Evolutionary conservation across 35 echinoderm and acorn worm species (phyloP), one percentile per base, ranked within the genome.

Genomic region (Holothuria glaberrima): DNA sequence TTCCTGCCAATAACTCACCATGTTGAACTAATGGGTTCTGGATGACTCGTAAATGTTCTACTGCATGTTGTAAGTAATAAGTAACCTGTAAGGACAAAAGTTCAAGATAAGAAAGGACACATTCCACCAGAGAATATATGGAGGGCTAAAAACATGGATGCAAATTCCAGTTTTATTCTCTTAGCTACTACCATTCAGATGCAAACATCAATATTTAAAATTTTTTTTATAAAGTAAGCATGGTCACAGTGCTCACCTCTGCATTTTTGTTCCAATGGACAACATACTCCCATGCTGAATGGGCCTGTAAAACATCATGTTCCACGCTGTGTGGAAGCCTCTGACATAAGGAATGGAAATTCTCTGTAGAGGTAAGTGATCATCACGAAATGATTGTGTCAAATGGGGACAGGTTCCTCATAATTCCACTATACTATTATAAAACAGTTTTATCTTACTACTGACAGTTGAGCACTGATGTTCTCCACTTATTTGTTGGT

Each of bases 251-350:
- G 50, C 50, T 36, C 86, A 98, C 95, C 95, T 98, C 95, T 34
- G 95, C 72, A 86, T 86, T 92, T 82, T 98, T 98, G 61, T 98
- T 98, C 95, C 95, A 98, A 9, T 92, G 90, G 38, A 98, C 95
- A 22, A 98, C 82, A 92, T 98, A 98, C 90, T 98, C 92, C 95
- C 95, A 98, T 29, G 90, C 86, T 64, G 89, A 90, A 48, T 98
- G 95, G 29, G 95, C 92, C 71, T 98, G 92, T 45, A 98, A n/a
- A 14, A 94, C 68, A 87, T 98, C 95, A 87, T 92, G 95, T 25
- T 92, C 92, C 21, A 98, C 24, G 74, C 95, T 98, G 48, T 87
- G 67, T 24, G 93, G 92, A 29, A 98, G 92, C 32, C 93, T 29
- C 36, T 54, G 59, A 63, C 90, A 92, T 30, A 98, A 30, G 0